Evolutionary conservation across 2,113 vertebrate species (phyloP), one percentile per base, ranked within the genome.

Genomic region (Mustela nigripes): DNA sequence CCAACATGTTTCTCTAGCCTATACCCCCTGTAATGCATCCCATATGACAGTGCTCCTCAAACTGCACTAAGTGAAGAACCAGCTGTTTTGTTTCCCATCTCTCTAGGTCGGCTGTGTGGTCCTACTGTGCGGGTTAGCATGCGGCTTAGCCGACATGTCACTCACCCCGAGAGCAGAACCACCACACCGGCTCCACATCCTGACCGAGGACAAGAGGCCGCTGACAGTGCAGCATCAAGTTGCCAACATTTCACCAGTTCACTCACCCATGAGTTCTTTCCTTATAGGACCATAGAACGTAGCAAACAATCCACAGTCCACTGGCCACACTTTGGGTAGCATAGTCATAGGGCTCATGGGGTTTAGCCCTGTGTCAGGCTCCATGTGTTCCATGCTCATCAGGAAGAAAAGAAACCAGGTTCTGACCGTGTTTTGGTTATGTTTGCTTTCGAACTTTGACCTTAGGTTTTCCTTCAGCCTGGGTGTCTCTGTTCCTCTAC

Each of bases 401-500:
- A 18, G 33, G 33, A 36, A 69, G 33, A 36, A 69, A 69, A 69
- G 67, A 69, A 69, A 69, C 33, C 53, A 83, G 67, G 45, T 90
- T 67, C 74, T 86, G 36, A 79, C 4, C 1, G 2, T 56, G 48
- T 67, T 95, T 63, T 21, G 21, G 24, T 36, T 31, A 53, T 22
- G 67, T 56, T 4, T 88, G 18, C 71, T 36, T 93, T 96, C 62
- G 80, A 86, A 69, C 19, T 76, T 45, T 82, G 89, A 97, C 16
- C 28, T 16, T 42, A 39, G 8, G 22, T 39, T n/a, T 36, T 69
- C 12, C 63, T 50, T 87, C 62, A 62, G 74, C 5, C 28, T 31
- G 5, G 36, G 16, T 26, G 14, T 5, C 42, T 33, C 31, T 53
- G 1, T 86, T 73, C 2, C 9, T 62, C 53, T 26, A 31, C 5